Evolutionary conservation across 1,140 invertebrate species (phyloP).

Genomic region (Cydia strobilella): DNA sequence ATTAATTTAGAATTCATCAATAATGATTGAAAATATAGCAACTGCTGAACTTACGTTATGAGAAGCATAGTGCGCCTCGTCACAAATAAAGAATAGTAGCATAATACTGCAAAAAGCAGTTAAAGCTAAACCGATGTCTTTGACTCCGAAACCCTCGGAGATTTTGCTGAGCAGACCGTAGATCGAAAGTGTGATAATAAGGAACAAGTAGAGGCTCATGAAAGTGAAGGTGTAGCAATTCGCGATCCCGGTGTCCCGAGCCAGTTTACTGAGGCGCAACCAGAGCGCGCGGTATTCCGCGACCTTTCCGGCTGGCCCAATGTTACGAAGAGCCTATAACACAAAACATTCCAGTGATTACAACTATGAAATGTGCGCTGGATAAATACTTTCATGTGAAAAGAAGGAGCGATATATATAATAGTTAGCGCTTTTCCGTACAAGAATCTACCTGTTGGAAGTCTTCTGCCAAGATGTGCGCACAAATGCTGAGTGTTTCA

Average conservation of each 20-base stretch:
- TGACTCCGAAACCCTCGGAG: slow-evolving; percentile 84
- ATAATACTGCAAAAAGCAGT: slow-evolving; percentile 82
- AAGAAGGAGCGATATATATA: neutral
- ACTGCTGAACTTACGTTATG: slow-evolving; percentile 74
- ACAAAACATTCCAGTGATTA: neutral
- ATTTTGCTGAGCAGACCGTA: slow-evolving; percentile 85
- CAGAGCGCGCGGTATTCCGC: slow-evolving; percentile 84
- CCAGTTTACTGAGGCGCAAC: slow-evolving; percentile 83
- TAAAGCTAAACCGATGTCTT: slow-evolving; percentile 84
- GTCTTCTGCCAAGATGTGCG: slow-evolving; percentile 82
- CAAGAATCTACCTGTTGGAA: slow-evolving; percentile 78
- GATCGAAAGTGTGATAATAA: slow-evolving; percentile 85
- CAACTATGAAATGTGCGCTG: neutral
- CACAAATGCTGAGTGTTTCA: slow-evolving; percentile 81
- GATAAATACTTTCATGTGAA: neutral
- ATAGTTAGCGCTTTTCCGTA: neutral
- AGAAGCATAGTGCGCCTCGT: slow-evolving; percentile 84
- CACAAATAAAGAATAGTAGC: slow-evolving; percentile 84
- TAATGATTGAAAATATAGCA: neutral
- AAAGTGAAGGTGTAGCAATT: slow-evolving; percentile 84
- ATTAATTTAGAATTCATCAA: no score
- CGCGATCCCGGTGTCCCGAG: slow-evolving; percentile 82
- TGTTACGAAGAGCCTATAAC: slow-evolving; percentile 81
- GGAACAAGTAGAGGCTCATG: slow-evolving; percentile 83
- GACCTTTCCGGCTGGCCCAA: slow-evolving; percentile 83